These are phyloP conservation scores for Podotricha telesiphe DNA, from an alignment of 2,888 invertebrate species.

Conservation along the genomic window DNA sequence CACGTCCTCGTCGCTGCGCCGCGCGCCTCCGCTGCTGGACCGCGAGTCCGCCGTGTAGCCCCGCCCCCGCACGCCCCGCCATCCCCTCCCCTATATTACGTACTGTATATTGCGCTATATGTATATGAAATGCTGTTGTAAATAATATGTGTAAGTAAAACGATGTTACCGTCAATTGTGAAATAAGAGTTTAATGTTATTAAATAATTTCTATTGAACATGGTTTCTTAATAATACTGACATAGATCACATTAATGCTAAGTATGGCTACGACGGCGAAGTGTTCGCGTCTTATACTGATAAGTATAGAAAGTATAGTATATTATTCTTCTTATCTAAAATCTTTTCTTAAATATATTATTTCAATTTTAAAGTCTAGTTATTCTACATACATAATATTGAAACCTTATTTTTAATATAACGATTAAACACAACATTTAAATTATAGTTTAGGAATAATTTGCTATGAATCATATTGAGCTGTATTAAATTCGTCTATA, in stretches of 20 bases:
- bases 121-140: slow-evolving; percentile 77
- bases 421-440: neutral
- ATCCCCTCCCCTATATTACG: slow-evolving; percentile 16
- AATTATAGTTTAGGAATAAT: slow-evolving; percentile 1
- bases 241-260: slow-evolving; percentile 73
- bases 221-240: slow-evolving; percentile 80
- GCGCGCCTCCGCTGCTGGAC: slow-evolving; percentile 76
- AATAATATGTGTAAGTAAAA: slow-evolving; percentile 83
- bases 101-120: slow-evolving; percentile 62
- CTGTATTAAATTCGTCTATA: neutral
- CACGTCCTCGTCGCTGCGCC: slow-evolving; percentile 79
- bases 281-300: neutral
- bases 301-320: slow-evolving; percentile 12
- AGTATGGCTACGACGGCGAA: slow-evolving; percentile 32
- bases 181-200: slow-evolving; percentile 84
- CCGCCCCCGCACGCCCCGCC: neutral
- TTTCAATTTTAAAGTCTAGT: slow-evolving; percentile 12
- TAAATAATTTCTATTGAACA: slow-evolving; percentile 82
- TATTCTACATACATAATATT: slow-evolving; percentile 7
- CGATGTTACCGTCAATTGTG: slow-evolving; percentile 84
- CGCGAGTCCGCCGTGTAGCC: slow-evolving; percentile 77
- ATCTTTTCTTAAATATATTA: slow-evolving; percentile 18
- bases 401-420: slow-evolving; percentile 9
- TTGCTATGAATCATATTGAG: neutral
- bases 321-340: slow-evolving; percentile 21